phyloP scores from a whole-genome alignment of 2,888 invertebrate species.

The Drepana falcataria region DNA sequence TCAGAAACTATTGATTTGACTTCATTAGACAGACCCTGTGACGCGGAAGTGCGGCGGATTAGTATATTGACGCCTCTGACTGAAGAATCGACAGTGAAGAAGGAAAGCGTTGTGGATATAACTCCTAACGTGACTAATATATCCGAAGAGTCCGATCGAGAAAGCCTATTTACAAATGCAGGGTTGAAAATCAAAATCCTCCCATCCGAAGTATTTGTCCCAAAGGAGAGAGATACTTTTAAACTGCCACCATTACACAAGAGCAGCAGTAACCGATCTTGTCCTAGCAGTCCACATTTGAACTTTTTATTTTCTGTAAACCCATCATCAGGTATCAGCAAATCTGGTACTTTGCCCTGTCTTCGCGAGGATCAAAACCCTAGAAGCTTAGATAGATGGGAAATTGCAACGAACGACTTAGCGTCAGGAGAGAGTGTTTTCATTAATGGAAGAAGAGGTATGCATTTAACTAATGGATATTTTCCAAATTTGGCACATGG shows the following conservation, averaged over 20 bases:
- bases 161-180: slow-evolving; percentile 36
- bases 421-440: slow-evolving; percentile 55
- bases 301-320: slow-evolving; percentile 46
- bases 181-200: slow-evolving; percentile 43
- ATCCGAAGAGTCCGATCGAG: slow-evolving; percentile 16
- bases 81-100: slow-evolving; percentile 54
- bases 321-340: slow-evolving; percentile 19
- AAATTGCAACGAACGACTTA: slow-evolving; percentile 37
- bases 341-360: slow-evolving; percentile 25
- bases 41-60: slow-evolving; percentile 29
- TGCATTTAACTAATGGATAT: slow-evolving; percentile 9
- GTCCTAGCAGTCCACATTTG: slow-evolving; percentile 41
- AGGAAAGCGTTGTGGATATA: slow-evolving; percentile 42
- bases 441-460: slow-evolving; percentile 44
- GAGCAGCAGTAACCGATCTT: slow-evolving; percentile 22
- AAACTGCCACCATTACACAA: slow-evolving; percentile 58
- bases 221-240: slow-evolving; percentile 25
- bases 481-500: too few species aligned
- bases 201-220: slow-evolving; percentile 16
- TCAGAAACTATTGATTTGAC: slow-evolving; percentile 37
- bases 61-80: slow-evolving; percentile 54
- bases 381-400: slow-evolving; percentile 39
- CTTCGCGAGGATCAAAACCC: slow-evolving; percentile 29
- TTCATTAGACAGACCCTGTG: slow-evolving; percentile 19
- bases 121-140: slow-evolving; percentile 24